Conservation (phyloP, 2,113 vertebrate species). For the Plecturocebus donacophilus region DNA sequence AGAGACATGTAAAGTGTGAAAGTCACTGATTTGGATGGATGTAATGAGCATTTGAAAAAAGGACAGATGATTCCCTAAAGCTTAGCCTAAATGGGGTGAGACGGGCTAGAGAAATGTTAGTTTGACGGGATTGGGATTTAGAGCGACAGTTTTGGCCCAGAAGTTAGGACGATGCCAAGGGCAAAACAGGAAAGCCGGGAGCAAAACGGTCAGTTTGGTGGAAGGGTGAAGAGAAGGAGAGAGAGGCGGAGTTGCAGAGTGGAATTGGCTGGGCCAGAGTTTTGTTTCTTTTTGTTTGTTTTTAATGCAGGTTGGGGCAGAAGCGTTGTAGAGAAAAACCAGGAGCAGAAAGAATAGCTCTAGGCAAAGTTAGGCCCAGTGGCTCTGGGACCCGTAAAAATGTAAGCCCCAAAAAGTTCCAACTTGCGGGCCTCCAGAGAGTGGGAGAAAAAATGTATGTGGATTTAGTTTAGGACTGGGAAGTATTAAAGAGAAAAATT, state of each 20-base stretch:
- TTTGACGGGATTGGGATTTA: background rate
- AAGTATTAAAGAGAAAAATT: background rate
- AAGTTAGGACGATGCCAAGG: background rate
- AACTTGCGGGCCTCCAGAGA: background rate
- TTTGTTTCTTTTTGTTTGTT: background rate
- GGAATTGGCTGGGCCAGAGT: background rate
- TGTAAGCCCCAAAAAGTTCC: background rate
- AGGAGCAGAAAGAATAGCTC: background rate
- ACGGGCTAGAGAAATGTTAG: background rate
- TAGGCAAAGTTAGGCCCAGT: background rate
- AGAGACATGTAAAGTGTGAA: slow-evolving; percentile 41
- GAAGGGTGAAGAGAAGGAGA: background rate
- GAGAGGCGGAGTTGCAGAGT: background rate
- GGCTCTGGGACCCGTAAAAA: background rate
- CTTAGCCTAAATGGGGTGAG: slow-evolving; percentile 41
- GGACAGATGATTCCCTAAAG: background rate
- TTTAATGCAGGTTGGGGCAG: background rate
- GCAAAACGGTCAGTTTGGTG: background rate
- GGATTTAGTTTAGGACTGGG: background rate
- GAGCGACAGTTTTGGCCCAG: background rate
- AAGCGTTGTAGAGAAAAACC: background rate
- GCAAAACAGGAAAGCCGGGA: background rate
- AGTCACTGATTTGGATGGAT: slow-evolving; percentile 43
- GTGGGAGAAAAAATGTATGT: background rate
- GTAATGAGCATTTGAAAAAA: slow-evolving; percentile 5